Conservation (phyloP, 2,797 vertebrate species). For the Peromyscus eremicus region DNA sequence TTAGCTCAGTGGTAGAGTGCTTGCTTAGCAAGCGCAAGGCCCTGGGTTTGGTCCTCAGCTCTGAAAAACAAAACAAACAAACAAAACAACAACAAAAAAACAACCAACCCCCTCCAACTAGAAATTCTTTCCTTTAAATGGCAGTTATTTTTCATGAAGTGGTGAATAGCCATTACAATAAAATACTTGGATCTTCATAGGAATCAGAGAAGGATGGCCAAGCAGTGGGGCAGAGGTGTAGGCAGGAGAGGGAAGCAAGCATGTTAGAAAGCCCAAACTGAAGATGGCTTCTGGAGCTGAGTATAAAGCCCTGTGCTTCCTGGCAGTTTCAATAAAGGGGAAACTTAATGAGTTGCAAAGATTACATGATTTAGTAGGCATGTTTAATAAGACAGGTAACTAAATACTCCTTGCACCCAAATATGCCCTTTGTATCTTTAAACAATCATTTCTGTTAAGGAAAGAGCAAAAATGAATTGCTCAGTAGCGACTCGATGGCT, state of each 20-base stretch:
- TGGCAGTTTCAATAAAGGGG: not conserved
- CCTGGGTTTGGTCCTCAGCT: too few relatives aligned
- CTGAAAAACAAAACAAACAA: too few relatives aligned
- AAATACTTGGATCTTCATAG: conserved; percentile 15
- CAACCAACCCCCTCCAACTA: not conserved
- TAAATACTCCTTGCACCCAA: conserved; percentile 55
- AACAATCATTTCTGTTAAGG: conserved; percentile 47
- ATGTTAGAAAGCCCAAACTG: not conserved
- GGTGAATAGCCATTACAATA: not conserved
- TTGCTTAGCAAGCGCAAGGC: too few relatives aligned
- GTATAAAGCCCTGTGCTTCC: not conserved
- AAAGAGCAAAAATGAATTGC: conserved; percentile 48
- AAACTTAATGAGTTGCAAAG: conserved; percentile 44
- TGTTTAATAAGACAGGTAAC: conserved; percentile 64
- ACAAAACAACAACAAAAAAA: not conserved
- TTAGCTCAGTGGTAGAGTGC: too few relatives aligned
- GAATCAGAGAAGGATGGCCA: not conserved
- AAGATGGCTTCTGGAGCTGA: not conserved
- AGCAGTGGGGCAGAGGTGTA: not conserved
- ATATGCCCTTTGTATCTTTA: conserved; percentile 69
- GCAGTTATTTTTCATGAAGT: not conserved
- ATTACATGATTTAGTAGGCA: conserved; percentile 40
- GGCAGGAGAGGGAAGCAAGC: not conserved
- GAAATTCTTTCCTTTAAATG: conserved; percentile 17
- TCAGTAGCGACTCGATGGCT: not conserved